Evolutionary conservation across 2,797 vertebrate species (phyloP), one percentile per base, ranked within the genome.

Genomic region (Takifugu ocellatus): DNA sequence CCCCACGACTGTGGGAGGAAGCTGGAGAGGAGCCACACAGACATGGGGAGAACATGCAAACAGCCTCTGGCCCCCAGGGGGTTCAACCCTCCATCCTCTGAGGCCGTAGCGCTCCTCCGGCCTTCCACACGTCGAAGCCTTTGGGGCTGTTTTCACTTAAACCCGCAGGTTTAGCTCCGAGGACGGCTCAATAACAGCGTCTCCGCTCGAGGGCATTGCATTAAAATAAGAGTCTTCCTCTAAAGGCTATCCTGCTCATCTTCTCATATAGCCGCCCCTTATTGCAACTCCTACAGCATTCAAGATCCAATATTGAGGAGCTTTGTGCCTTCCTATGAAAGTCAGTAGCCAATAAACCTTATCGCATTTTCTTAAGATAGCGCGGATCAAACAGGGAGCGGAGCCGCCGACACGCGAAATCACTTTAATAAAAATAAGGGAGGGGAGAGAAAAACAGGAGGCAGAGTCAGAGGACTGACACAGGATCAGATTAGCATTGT

Each of bases 191-290:
- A 12, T 66, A 65, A 72, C 27, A 68, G 46, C 51, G 53, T 47
- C 72, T 72, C 74, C 81, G 75, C 84, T 80, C 75, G 49, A 56
- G 59, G 76, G 78, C 83, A 80, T 82, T 80, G 68, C 59, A 70
- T 76, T 77, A 68, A 72, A 82, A 82, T 78, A 1, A 58, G 10
- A 64, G 74, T 78, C 73, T 61, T 71, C 56, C 66, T 69, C 25
- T 25, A 62, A 63, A 74, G 75, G 77, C 87, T 82, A 84, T 84
- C 83, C 46, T 66, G 67, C 43, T 71, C 62, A 88, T 90, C 85
- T 87, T 88, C 86, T 90, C 79, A 89, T 88, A 81, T 85, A 71
- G 55, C 67, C 47, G 12, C 56, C 70, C 74, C 64, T 84, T 88
- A 87, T 85, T 84, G 65, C 72, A 50, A 44, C 50, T 54, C 62